Evolutionary conservation across 2,797 vertebrate species (phyloP).

Genomic region (Chelonia mydas): DNA sequence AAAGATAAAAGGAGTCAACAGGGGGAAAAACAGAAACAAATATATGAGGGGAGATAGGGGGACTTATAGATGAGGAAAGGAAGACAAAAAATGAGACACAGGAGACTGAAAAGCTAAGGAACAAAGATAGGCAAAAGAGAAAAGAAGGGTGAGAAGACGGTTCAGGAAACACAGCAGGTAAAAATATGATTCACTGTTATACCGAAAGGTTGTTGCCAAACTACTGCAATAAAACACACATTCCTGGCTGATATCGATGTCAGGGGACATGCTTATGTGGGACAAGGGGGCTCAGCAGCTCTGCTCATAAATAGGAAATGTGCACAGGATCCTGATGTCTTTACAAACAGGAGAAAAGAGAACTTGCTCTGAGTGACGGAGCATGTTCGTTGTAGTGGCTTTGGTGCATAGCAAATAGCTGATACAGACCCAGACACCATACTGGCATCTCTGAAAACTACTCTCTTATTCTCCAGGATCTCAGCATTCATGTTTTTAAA

Average conservation of each 20-base stretch:
- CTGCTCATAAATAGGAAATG: not conserved
- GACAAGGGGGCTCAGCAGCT: not conserved
- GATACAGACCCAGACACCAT: not conserved
- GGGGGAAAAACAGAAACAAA: not conserved
- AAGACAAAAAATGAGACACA: not conserved
- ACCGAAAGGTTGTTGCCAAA: not conserved
- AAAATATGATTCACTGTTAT: not conserved
- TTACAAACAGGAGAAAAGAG: not conserved
- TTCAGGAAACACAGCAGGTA: not conserved
- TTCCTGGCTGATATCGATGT: not conserved
- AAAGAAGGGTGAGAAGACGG: not conserved
- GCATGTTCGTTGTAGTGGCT: not conserved
- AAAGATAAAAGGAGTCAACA: not conserved
- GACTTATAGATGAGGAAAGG: not conserved
- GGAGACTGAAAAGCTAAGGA: not conserved
- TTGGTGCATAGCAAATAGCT: not conserved
- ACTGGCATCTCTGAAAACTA: not conserved
- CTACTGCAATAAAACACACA: not conserved
- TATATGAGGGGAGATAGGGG: not conserved
- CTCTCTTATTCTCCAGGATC: too few species aligned
- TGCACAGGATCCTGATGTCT: not conserved
- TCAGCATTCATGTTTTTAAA: too few species aligned
- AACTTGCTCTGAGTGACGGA: not conserved
- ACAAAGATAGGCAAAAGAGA: not conserved
- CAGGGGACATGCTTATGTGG: not conserved